These are phyloP conservation scores for Synergus itoensis DNA, from an alignment of 2,888 invertebrate genomes.

Conservation along the genomic window DNA sequence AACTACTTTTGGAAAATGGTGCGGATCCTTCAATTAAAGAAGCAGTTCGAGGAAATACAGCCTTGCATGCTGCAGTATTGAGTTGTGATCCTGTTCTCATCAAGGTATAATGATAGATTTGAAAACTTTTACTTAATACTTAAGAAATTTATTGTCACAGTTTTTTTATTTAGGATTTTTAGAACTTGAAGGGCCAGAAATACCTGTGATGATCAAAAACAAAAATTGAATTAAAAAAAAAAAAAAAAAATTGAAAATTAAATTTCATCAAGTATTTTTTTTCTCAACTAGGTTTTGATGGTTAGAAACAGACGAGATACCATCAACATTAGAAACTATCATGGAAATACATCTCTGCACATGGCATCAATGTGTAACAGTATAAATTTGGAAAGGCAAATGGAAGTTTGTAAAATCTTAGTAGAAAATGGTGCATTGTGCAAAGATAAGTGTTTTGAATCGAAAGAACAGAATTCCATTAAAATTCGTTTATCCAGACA, in stretches of 20 bases:
- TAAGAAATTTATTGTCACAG: background rate
- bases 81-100: conserved; percentile 66
- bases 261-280: background rate
- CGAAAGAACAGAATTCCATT: conserved; percentile 64
- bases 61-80: conserved; percentile 67
- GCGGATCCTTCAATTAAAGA: conserved; percentile 63
- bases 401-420: conserved; percentile 62
- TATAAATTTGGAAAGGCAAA: conserved; percentile 61
- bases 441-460: conserved; percentile 61
- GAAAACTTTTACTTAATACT: background rate
- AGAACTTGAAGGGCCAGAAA: too few species aligned
- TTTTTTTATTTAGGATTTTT: too few species aligned
- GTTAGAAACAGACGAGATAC: conserved; percentile 51
- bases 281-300: conserved; percentile 60
- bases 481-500: conserved; percentile 59
- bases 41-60: conserved; percentile 64
- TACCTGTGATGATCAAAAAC: too few species aligned
- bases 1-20: conserved; percentile 66
- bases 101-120: conserved; percentile 59
- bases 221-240: too few species aligned
- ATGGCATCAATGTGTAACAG: conserved; percentile 60
- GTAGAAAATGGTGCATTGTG: conserved; percentile 66
- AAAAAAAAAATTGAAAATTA: too few species aligned
- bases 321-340: conserved; percentile 64
- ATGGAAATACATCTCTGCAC: conserved; percentile 67